phyloP scores from a whole-genome alignment of 2,888 invertebrate genomes.

The Anoncus sp. region DNA sequence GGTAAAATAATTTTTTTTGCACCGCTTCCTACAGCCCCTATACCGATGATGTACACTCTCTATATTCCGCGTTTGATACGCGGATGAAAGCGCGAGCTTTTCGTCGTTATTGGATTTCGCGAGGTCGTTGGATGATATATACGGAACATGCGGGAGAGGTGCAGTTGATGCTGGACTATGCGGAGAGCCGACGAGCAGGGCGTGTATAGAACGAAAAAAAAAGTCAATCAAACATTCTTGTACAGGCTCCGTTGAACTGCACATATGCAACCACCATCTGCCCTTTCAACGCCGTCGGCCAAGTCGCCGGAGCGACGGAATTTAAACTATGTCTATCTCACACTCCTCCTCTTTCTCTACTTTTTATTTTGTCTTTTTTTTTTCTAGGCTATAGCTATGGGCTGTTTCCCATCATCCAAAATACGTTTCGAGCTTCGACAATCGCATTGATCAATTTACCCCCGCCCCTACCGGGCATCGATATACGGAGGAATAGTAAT shows the following conservation, averaged over 20 bases:
- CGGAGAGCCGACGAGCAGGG: background rate
- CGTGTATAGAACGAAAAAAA: conserved; percentile 42
- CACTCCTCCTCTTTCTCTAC: background rate
- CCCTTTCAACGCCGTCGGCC: conserved; percentile 51
- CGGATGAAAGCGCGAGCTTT: conserved; percentile 37
- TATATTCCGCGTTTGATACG: conserved; percentile 28
- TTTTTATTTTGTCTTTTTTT: background rate
- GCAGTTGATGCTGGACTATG: conserved; percentile 3
- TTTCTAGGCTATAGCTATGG: conserved; percentile 14
- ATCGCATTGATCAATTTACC: conserved; percentile 36
- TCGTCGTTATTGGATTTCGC: conserved; percentile 62
- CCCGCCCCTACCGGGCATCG: conserved; percentile 9
- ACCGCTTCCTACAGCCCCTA: background rate
- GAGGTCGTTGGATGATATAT: conserved; percentile 47
- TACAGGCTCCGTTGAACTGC: conserved; percentile 36
- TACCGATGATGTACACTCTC: background rate
- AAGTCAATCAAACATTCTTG: conserved; percentile 63
- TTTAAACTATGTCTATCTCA: conserved; percentile 39
- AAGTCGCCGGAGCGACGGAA: conserved; percentile 42
- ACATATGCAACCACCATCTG: conserved; percentile 41
- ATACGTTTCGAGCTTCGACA: conserved; percentile 27
- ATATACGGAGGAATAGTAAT: conserved; percentile 31
- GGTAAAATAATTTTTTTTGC: conserved; percentile 41
- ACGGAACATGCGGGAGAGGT: conserved; percentile 1
- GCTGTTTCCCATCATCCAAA: conserved; percentile 2